These are phyloP conservation scores for Octodonta nipae DNA, from an alignment of 2,888 invertebrate genomes.

Conservation along the genomic window DNA sequence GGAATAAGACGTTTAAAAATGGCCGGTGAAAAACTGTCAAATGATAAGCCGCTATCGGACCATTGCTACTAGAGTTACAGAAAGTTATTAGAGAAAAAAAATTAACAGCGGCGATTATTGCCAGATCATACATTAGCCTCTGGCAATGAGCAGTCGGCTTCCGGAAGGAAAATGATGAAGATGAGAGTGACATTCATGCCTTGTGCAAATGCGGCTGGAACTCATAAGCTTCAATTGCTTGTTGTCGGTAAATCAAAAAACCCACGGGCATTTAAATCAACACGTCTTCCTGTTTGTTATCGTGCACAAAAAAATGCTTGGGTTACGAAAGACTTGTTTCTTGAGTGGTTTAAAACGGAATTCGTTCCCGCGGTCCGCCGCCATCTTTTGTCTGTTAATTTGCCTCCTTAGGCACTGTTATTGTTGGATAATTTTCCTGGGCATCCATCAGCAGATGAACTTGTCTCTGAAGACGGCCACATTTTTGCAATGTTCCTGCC, in stretches of 20 bases:
- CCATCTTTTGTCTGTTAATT: not conserved
- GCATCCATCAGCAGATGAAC: not conserved
- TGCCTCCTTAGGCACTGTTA: not conserved
- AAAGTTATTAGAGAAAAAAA: conserved; percentile 8
- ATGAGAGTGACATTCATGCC: conserved; percentile 1
- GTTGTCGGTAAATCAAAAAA: not conserved
- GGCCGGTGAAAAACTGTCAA: conserved; percentile 15
- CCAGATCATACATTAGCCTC: conserved; percentile 11
- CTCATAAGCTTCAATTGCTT: not conserved
- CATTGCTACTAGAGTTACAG: conserved; percentile 9
- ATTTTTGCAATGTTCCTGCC: not conserved
- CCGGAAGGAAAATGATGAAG: no score
- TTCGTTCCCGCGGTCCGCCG: not conserved
- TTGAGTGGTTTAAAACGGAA: not conserved
- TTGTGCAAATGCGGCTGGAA: not conserved
- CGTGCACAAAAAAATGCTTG: not conserved
- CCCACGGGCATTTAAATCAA: not conserved
- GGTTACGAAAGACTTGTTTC: not conserved
- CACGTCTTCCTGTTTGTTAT: not conserved
- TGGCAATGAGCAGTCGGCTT: no score
- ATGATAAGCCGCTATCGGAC: conserved; percentile 11
- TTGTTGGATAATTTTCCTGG: not conserved
- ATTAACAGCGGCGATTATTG: conserved; percentile 13
- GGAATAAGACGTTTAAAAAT: conserved; percentile 15
- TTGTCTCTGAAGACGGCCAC: not conserved